phyloP scores from a whole-genome alignment of 2,113 vertebrate species.

The Triplophysa rosa region DNA sequence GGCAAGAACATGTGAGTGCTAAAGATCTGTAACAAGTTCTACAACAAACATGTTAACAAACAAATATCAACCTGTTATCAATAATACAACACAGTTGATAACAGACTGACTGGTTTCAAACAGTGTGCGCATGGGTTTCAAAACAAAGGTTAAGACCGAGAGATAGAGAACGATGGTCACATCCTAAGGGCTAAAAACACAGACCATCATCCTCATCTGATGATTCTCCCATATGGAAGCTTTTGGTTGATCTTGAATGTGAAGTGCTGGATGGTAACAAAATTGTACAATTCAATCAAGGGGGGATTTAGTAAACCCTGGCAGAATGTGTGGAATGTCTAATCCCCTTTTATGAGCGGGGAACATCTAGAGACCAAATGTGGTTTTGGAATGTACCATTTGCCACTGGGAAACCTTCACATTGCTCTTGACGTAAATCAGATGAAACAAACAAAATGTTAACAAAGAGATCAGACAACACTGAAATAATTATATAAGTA shows the following conservation, averaged over 20 bases:
- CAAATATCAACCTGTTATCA: too few species aligned
- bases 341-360: slow-evolving; percentile 25
- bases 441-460: background rate
- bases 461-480: slow-evolving; percentile 8
- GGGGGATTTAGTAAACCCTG: slow-evolving; percentile 17
- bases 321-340: slow-evolving; percentile 36
- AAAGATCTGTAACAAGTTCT: background rate
- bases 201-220: background rate
- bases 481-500: background rate
- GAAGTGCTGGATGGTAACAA: slow-evolving; percentile 29
- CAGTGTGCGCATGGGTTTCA: background rate
- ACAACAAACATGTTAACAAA: background rate
- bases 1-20: background rate
- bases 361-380: slow-evolving; percentile 34
- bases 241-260: slow-evolving; percentile 22
- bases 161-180: slow-evolving; percentile 5
- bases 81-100: too few species aligned
- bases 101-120: background rate
- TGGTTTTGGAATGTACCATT: slow-evolving; percentile 42
- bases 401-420: background rate
- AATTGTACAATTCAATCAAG: slow-evolving; percentile 42
- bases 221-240: slow-evolving; percentile 16
- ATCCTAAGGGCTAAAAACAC: slow-evolving; percentile 24
- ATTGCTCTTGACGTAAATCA: background rate
- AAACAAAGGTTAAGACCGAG: background rate